A percentile compares a stretch with the other conserved stretches of the same genome.
phyloP scores from a whole-genome alignment of 1,140 invertebrate genomes.

The Orchesella cincta region DNA sequence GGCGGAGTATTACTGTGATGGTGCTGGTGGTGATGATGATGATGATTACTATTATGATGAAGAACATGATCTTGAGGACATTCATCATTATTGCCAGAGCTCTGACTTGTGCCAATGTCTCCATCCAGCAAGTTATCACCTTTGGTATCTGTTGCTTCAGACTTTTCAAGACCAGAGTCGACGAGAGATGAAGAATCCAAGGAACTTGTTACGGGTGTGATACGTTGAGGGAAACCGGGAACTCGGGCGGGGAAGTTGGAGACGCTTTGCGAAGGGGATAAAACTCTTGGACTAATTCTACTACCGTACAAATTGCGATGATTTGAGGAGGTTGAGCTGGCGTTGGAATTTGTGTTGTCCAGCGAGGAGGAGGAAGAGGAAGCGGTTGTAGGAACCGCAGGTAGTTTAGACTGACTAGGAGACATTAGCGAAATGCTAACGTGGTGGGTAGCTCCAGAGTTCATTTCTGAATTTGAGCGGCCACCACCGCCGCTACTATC shows the following conservation, averaged over 20 bases:
- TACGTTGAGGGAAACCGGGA: constrained; percentile 71
- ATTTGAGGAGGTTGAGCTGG: constrained; percentile 26
- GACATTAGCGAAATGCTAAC: neutral
- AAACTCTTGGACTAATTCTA: constrained; percentile 32
- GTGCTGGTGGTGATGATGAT: neutral
- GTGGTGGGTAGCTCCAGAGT: constrained; percentile 32
- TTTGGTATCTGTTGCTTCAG: constrained; percentile 20
- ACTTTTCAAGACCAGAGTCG: constrained; percentile 22
- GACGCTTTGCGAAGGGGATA: constrained; percentile 30
- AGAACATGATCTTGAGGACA: neutral
- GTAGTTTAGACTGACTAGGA: neutral
- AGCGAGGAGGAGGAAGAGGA: constrained; percentile 40
- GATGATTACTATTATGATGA: neutral
- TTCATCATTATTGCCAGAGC: constrained; percentile 11
- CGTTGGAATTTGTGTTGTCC: constrained; percentile 38
- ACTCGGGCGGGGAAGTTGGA: constrained; percentile 30
- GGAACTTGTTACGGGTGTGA: constrained; percentile 54
- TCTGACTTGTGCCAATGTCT: neutral
- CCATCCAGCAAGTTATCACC: constrained; percentile 9
- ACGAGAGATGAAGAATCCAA: constrained; percentile 19
- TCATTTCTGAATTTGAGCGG: constrained; percentile 7
- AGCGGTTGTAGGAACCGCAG: constrained; percentile 26
- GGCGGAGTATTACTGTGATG: neutral
- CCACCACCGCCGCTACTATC: neutral
- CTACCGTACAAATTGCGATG: constrained; percentile 28